phyloP scores from a whole-genome alignment of 1,140 invertebrate genomes.

The Camponotus floridanus region DNA sequence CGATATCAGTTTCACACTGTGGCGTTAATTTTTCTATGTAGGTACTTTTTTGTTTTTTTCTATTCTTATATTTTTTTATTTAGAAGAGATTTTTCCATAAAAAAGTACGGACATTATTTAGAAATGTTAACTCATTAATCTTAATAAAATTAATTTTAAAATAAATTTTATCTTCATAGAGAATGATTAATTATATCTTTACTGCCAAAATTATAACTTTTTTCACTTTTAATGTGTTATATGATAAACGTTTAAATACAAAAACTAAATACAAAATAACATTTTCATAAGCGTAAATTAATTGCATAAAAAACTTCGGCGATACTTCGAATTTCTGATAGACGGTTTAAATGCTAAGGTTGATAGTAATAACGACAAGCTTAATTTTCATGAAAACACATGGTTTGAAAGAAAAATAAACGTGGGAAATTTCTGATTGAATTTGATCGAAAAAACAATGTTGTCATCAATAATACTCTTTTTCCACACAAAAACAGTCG shows the following conservation, averaged over 20 bases:
- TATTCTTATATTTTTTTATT: too few species aligned
- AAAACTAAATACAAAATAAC: background rate
- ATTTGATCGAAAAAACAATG: too few species aligned
- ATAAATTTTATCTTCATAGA: background rate
- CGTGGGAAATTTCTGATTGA: too few species aligned
- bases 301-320: background rate
- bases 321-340: too few species aligned
- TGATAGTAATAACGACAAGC: too few species aligned
- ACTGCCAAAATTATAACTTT: background rate
- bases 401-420: too few species aligned
- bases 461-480: too few species aligned
- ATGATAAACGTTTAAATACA: background rate
- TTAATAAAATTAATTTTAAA: background rate
- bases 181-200: background rate
- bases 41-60: too few species aligned
- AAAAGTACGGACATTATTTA: background rate
- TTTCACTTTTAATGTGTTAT: background rate
- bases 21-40: background rate
- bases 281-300: background rate
- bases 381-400: too few species aligned
- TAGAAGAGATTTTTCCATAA: background rate
- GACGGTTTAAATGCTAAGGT: too few species aligned
- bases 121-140: conserved; percentile 9
- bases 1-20: background rate
- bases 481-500: too few species aligned